Evolutionary conservation across 1,140 invertebrate genomes (phyloP).

Genomic region (Plodia interpunctella): DNA sequence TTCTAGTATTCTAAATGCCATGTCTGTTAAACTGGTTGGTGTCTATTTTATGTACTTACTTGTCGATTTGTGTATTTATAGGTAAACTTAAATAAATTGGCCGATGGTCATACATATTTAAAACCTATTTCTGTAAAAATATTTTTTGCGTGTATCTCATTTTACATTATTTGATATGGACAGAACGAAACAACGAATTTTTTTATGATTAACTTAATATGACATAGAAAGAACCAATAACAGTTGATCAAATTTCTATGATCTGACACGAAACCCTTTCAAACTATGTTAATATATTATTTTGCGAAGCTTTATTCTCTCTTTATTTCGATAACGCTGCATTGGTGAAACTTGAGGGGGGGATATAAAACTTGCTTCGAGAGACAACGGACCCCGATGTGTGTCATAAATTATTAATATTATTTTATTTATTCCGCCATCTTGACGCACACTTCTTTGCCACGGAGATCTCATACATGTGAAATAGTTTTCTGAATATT

Average conservation of each 20-base stretch:
- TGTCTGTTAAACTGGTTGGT: neutral
- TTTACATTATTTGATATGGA: no score
- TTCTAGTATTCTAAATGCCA: neutral
- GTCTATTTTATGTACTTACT: neutral
- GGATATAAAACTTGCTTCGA: neutral
- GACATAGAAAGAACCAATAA: neutral
- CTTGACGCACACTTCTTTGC: neutral
- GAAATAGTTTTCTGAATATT: neutral
- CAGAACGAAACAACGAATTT: no score
- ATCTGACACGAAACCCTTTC: neutral
- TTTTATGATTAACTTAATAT: no score
- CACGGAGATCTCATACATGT: neutral
- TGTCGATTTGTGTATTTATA: no score
- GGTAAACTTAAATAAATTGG: no score
- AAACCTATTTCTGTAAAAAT: no score
- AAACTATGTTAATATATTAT: conserved; percentile 6
- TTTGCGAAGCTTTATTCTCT: neutral
- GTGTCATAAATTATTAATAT: conserved; percentile 27
- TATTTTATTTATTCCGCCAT: conserved; percentile 24
- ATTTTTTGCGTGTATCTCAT: no score
- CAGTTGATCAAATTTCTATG: conserved; percentile 4
- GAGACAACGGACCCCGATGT: conserved; percentile 3
- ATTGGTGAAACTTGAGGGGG: neutral
- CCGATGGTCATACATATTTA: no score
- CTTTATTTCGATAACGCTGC: neutral